These are phyloP conservation scores for Chlorospingus flavigularis DNA, from an alignment of 2,797 vertebrate genomes.

Conservation along the genomic window DNA sequence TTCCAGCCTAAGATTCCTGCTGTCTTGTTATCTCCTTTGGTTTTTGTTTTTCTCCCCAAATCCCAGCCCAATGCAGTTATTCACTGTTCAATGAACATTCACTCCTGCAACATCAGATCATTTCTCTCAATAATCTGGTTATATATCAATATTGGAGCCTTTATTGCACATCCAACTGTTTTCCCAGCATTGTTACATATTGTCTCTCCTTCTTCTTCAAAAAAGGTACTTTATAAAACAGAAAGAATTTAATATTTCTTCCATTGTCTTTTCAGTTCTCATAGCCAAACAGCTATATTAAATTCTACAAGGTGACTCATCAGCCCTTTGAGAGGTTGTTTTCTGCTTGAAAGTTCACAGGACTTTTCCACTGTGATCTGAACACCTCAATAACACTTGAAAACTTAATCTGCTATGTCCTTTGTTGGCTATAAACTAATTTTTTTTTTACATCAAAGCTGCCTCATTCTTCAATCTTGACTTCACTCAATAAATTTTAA, in stretches of 20 bases:
- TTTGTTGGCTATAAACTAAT: not conserved
- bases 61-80: not conserved
- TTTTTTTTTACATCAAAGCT: not conserved
- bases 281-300: not conserved
- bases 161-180: not conserved
- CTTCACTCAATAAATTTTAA: not conserved
- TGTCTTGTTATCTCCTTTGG: not conserved
- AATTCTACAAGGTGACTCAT: not conserved
- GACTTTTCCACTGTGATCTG: not conserved
- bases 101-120: not conserved
- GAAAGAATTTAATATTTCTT: not conserved
- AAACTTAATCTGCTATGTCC: not conserved
- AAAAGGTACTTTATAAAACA: not conserved
- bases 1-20: not conserved
- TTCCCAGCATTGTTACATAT: not conserved
- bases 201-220: not conserved
- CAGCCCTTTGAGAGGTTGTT: not conserved
- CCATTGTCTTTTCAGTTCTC: not conserved
- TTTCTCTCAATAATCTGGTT: not conserved
- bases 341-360: not conserved
- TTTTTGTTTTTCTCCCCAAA: not conserved
- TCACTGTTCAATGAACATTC: not conserved
- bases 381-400: not conserved
- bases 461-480: not conserved
- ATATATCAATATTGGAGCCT: not conserved